Conservation (phyloP, 2,113 vertebrate genomes). For the Bombycilla garrulus region DNA sequence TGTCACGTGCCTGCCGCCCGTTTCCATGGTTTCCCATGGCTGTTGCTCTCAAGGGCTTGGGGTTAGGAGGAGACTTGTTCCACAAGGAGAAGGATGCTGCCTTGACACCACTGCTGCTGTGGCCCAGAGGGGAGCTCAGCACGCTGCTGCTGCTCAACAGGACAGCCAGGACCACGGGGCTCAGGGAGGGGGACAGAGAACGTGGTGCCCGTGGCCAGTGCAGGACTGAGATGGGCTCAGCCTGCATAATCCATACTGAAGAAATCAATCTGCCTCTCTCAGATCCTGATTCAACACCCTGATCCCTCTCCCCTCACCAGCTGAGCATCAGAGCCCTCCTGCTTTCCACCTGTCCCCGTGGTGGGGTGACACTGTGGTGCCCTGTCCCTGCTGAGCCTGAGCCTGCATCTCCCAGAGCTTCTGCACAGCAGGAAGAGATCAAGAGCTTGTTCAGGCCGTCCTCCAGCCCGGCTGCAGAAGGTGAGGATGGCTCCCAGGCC, state of each 20-base stretch:
- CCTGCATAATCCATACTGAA: fast-evolving
- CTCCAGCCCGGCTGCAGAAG: background rate
- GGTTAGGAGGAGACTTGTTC: background rate
- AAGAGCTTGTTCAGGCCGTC: background rate
- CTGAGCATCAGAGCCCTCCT: background rate
- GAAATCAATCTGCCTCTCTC: background rate
- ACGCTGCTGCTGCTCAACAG: background rate
- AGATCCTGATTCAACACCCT: background rate
- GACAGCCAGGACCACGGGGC: background rate
- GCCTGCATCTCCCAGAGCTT: background rate
- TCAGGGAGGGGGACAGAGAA: background rate
- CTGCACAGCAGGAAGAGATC: background rate
- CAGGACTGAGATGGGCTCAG: background rate
- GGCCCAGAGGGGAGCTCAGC: background rate
- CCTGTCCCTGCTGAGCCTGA: background rate
- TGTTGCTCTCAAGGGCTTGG: background rate
- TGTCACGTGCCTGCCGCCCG: background rate
- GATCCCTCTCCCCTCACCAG: background rate
- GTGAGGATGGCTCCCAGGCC: background rate
- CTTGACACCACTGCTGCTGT: background rate
- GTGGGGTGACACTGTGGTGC: background rate
- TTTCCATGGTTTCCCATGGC: background rate
- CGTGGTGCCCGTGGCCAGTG: background rate
- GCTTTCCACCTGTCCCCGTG: background rate
- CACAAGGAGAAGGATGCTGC: background rate